Evolutionary conservation across 2,888 invertebrate species (phyloP), one percentile per base, ranked within the genome.

Genomic region (Thereva unica): DNA sequence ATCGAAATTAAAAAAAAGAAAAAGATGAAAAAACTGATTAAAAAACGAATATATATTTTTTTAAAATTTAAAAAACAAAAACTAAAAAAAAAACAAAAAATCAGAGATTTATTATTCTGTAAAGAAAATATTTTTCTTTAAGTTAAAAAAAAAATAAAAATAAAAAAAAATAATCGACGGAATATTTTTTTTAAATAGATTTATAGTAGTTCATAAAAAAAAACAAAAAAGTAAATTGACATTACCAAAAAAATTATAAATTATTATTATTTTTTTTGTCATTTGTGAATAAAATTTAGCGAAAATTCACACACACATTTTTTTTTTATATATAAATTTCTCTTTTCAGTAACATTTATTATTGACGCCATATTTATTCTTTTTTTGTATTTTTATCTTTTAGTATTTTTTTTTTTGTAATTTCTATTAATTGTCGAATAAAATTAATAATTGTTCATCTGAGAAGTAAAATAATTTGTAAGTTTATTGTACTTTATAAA

Each of bases 401-500:
- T 47, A 47, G 45, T 59, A 47, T 59, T 47, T 47, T 37, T 47
- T 59, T 10, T 55, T 55, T 55, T 59, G 37, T 37, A 45, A 49
- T 59, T 56, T 59, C 49, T 59, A 47, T 56, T 56, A 59, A 37
- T 59, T 45, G 45, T 45, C 59, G 59, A 12, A 59, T 59, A 47
- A 49, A 59, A 47, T 42, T 47, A 59, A 23, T 47, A 59, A 23
- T 23, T 23, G 23, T 23, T 23, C 23, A 23, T 23, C 23, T 23
- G 23, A 23, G 23, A 23, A 23, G 23, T 23, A 23, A n/a, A 23
- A 23, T 23, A 23, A 23, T 23, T 23, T 23, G 23, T 23, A 45
- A 59, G 45, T 49, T 47, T 34, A 57, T n/a, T 59, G 59, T 59
- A 59, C 59, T 59, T 59, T 59, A 47, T 49, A 59, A 47, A 59